Conservation (phyloP, 1,140 invertebrate genomes). For the Drosophila auraria region DNA sequence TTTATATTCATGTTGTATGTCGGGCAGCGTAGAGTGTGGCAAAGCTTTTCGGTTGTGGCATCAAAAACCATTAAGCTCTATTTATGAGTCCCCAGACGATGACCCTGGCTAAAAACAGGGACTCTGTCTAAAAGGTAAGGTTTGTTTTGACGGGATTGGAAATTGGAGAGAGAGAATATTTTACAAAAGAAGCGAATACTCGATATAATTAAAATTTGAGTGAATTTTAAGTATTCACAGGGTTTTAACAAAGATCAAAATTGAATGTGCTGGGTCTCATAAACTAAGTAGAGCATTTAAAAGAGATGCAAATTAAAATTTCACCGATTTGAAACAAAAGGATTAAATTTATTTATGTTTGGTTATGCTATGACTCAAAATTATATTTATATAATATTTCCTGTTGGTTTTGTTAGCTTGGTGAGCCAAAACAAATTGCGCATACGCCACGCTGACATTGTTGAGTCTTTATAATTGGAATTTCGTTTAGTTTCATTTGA, state of each 20-base stretch:
- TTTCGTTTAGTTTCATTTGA: conserved; percentile 50
- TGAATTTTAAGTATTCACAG: neutral
- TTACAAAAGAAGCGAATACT: too few species aligned
- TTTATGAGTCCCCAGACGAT: conserved; percentile 30
- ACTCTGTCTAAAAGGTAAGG: conserved; percentile 1
- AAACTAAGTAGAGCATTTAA: conserved; percentile 7
- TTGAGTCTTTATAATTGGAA: conserved; percentile 30
- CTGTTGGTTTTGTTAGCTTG: conserved; percentile 9
- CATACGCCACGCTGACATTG: conserved; percentile 67
- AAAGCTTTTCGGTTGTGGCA: conserved; percentile 61
- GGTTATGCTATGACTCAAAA: conserved; percentile 48
- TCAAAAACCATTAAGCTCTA: conserved; percentile 53
- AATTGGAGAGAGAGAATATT: neutral
- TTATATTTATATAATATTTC: conserved; percentile 41
- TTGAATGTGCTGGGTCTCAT: neutral
- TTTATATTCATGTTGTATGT: conserved; percentile 37
- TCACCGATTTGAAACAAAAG: conserved; percentile 9
- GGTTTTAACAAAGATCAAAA: neutral
- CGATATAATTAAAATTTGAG: neutral
- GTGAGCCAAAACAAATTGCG: conserved; percentile 47
- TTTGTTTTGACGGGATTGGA: neutral
- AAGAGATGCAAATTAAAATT: neutral
- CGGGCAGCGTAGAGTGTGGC: conserved; percentile 31
- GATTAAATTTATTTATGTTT: conserved; percentile 28
- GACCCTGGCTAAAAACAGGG: conserved; percentile 3